phyloP scores from a whole-genome alignment of 2,888 invertebrate species.

The Lumbricus terrestris region DNA sequence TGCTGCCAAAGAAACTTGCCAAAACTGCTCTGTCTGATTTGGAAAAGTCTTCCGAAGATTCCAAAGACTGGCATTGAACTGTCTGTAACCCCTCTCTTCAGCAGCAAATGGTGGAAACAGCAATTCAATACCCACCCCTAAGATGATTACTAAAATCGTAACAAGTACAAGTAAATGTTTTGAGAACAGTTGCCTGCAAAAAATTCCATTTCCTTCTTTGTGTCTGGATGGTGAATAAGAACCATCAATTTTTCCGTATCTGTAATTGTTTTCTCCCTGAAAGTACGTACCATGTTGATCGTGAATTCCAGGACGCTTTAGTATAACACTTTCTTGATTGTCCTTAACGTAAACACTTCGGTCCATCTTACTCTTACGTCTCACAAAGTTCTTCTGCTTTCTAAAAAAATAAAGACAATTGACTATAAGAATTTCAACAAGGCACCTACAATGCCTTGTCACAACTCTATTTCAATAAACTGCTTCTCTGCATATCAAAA shows the following conservation, averaged over 20 bases:
- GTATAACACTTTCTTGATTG: not conserved
- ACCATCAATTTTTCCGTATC: not conserved
- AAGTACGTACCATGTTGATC: not conserved
- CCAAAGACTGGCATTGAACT: not conserved
- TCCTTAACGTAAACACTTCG: not conserved
- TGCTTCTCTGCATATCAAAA: not conserved
- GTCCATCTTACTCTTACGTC: not conserved
- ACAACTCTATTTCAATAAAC: not conserved
- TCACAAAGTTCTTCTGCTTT: not conserved
- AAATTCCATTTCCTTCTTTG: not conserved
- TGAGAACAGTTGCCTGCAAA: not conserved
- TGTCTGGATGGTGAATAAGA: not conserved
- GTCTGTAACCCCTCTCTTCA: not conserved
- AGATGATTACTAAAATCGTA: not conserved
- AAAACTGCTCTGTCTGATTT: not conserved
- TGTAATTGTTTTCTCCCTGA: not conserved
- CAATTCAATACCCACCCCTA: not conserved
- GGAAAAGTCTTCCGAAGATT: not conserved
- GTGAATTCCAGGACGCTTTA: conserved; percentile 3
- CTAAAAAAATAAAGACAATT: not conserved
- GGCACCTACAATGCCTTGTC: not conserved
- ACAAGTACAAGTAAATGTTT: not conserved
- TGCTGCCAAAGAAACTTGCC: not conserved
- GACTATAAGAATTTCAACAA: not conserved
- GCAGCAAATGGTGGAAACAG: not conserved